Base-by-base conservation (phyloP, 2,888 invertebrate genomes). In the Hemistola chrysoprasaria region DNA sequence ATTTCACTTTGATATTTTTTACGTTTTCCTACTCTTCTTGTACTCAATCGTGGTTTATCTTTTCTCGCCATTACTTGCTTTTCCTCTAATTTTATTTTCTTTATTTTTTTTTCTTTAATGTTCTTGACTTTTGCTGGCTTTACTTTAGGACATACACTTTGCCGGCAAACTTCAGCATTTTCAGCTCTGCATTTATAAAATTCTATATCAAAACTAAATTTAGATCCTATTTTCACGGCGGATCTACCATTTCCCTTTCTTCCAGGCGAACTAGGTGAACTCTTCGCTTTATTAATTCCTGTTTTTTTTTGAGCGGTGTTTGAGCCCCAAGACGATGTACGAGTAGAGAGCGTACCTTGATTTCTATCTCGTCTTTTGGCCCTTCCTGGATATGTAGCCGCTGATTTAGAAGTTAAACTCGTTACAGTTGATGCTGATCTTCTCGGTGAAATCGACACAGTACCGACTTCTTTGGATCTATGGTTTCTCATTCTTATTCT, bases 181-280 rank as follows among this genome's bases (percentile, higher is more conserved):
- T 45, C 11, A 23, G 16, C 1, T 5, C n/a, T 3, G 16, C 8
- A 23, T 8, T 16, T 24, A 23, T 46, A 56, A 51, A 66, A 61
- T 39, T 65, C 59, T 11, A 72, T 42, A 27, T 60, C 53, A 26
- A 67, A 62, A 42, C 53, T 57, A 34, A 62, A 61, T 3, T 52
- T 51, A 1, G 71, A 70, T 8, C 58, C 52, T 22, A 65, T 51
- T 32, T 50, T 47, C 2, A 63, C 56, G 9, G 50, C 48, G 4
- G 16, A 2, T 16, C 4, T 16, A n/a, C n/a, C n/a, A 16, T 16
- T 16, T 16, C 16, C 16, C 16, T 4, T 16, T 16, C 16, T 16
- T 16, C 2, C 2, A 16, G 16, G n/a, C n/a, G n/a, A 2, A 16
- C 16, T 24, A n/a, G 45, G 42, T 11, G 39, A 47, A 31, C 28